These are phyloP conservation scores for Melanerpes aurifrons DNA, from an alignment of 2,113 vertebrate genomes.

Conservation along the genomic window DNA sequence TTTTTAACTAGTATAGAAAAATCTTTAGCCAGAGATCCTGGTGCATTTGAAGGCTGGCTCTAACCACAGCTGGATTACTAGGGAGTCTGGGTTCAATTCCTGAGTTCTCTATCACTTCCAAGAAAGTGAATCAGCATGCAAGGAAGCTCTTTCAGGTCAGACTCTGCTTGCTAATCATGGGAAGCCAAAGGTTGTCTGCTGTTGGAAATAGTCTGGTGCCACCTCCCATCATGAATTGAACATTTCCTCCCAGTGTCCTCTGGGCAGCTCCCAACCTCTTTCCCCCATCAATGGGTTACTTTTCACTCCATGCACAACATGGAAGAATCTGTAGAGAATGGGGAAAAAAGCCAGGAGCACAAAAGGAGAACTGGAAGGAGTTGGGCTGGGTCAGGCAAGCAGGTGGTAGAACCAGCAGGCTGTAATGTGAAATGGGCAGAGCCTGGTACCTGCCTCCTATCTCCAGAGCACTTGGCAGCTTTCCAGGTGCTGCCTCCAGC, in stretches of 20 bases:
- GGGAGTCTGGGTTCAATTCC: background rate
- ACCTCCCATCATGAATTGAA: background rate
- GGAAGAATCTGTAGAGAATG: background rate
- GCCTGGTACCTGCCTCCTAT: background rate
- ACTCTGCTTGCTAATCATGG: background rate
- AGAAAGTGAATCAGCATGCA: background rate
- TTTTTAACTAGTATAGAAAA: background rate
- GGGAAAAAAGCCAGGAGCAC: accelerated
- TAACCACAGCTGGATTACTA: background rate
- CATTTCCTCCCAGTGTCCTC: background rate
- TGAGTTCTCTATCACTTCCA: background rate
- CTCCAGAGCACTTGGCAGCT: accelerated
- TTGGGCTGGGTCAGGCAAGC: background rate
- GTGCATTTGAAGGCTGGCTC: background rate
- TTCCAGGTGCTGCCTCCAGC: background rate
- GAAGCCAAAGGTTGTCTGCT: background rate
- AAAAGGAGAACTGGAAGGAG: background rate
- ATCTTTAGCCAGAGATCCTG: background rate
- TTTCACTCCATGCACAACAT: background rate
- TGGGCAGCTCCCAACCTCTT: background rate
- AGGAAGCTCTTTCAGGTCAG: background rate
- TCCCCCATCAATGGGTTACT: background rate
- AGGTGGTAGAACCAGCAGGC: background rate
- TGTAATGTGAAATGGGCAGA: background rate
- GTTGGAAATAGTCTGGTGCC: background rate